Evolutionary conservation across 2,888 invertebrate species (phyloP), one percentile per base, ranked within the genome.

Genomic region (Nomada flava): DNA sequence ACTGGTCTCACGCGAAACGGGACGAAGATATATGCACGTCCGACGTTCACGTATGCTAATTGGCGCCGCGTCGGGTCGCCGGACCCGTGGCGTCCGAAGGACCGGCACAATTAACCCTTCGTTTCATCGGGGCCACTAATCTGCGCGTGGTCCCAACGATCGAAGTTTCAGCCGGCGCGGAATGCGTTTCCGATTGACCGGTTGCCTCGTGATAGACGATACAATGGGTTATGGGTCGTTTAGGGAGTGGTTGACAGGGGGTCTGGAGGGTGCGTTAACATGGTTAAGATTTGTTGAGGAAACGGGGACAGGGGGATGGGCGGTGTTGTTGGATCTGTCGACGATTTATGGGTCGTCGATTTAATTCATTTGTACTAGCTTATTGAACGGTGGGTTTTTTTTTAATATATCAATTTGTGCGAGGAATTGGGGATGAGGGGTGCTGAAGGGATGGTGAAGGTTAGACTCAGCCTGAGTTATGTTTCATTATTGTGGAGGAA

Each of bases 91-190:
- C 71, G 64, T 71, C 53, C 79, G 42, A 42, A 72, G 64, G 67
- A 60, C 71, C 11, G 80, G 73, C 62, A 79, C 80, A 79, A 79
- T 80, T 79, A 79, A 80, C 80, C 80, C 80, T 80, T 80, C 80
- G 80, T 80, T 80, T 80, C 80, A 63, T 68, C 71, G 80, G 80
- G 72, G 44, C 80, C 68, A 73, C 67, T 57, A 63, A 79, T 80
- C 80, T 68, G 11, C 63, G 62, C n/a, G 20, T 18, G 11, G 20
- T 23, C n/a, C 20, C 11, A 10, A 42, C 52, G 82, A 81, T 82
- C 82, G 82, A 73, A 73, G 72, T 80, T 62, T 79, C 73, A 47
- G 29, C 20, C 47, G 65, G 18, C 50, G 53, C 53, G 20, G 36
- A 62, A 78, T n/a, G 64, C 63, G 64, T 78, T 70, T 64, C 69